Evolutionary conservation across 2,797 vertebrate species (phyloP).

Genomic region (Nothura maculosa): DNA sequence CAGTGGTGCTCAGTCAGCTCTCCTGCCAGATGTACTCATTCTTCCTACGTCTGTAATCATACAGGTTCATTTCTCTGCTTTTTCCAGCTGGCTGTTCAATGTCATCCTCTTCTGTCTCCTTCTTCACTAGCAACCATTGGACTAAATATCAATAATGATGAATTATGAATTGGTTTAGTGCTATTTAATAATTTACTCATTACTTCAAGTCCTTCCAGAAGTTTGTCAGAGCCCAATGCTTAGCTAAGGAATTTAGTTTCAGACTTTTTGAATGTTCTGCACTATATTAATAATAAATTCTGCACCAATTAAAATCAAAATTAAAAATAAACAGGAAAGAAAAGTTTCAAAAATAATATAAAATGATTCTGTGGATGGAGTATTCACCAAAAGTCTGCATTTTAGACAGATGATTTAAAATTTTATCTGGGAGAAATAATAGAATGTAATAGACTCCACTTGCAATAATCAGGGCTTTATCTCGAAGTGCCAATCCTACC

Average conservation of each 20-base stretch:
- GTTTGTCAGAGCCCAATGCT: background rate
- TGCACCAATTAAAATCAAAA: background rate
- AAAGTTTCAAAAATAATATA: background rate
- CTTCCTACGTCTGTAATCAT: background rate
- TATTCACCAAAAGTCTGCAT: background rate
- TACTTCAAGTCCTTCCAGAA: background rate
- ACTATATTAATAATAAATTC: background rate
- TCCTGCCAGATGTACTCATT: background rate
- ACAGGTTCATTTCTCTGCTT: background rate
- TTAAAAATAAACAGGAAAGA: background rate
- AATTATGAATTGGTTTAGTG: slow-evolving; percentile 32
- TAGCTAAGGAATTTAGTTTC: background rate
- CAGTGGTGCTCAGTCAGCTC: background rate
- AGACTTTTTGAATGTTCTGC: background rate
- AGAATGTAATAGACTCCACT: slow-evolving; percentile 25
- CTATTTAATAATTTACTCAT: slow-evolving; percentile 32
- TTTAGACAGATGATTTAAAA: slow-evolving; percentile 15
- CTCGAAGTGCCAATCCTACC: slow-evolving; percentile 44
- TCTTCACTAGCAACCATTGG: background rate
- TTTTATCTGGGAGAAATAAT: slow-evolving; percentile 32
- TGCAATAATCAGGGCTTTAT: slow-evolving; percentile 26
- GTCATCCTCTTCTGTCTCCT: background rate
- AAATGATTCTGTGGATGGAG: background rate
- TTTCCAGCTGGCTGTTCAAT: background rate
- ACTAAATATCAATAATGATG: slow-evolving; percentile 6